phyloP scores from a whole-genome alignment of 1,140 invertebrate species.

The Neodiprion fabricii region DNA sequence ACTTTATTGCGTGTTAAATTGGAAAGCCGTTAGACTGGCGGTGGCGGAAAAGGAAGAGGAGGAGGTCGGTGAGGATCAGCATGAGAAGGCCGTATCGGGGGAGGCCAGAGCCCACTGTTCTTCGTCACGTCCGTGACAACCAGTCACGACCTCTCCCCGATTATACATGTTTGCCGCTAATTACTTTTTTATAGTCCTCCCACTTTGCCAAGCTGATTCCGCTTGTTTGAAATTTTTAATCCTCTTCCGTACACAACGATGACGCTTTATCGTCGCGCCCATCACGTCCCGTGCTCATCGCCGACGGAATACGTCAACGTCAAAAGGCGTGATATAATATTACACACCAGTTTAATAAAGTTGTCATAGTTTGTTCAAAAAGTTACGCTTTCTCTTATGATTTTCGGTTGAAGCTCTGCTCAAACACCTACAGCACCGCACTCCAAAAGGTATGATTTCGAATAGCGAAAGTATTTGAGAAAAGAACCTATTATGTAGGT shows the following conservation, averaged over 20 bases:
- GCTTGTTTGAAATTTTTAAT: conserved; percentile 2
- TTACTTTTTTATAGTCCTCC: conserved; percentile 43
- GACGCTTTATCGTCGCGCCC: no score
- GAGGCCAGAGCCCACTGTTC: neutral
- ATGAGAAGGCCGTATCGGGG: neutral
- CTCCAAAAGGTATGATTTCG: no score
- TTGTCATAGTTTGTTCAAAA: no score
- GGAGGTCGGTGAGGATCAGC: neutral
- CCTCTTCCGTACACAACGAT: neutral
- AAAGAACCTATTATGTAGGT: no score
- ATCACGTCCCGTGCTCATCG: no score
- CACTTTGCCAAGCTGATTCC: neutral
- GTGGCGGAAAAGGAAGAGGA: conserved; percentile 11
- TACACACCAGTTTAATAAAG: no score
- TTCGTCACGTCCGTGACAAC: conserved; percentile 38
- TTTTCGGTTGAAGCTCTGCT: no score
- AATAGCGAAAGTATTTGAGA: no score
- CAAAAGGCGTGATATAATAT: no score
- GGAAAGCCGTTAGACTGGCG: conserved; percentile 22
- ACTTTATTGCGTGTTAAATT: conserved; percentile 46
- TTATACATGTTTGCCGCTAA: conserved; percentile 44
- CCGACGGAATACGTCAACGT: no score
- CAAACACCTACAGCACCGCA: no score
- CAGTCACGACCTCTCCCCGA: conserved; percentile 16
- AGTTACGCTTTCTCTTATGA: no score